Evolutionary conservation across 2,888 invertebrate genomes (phyloP).

Genomic region (Habrosyne pyritoides): DNA sequence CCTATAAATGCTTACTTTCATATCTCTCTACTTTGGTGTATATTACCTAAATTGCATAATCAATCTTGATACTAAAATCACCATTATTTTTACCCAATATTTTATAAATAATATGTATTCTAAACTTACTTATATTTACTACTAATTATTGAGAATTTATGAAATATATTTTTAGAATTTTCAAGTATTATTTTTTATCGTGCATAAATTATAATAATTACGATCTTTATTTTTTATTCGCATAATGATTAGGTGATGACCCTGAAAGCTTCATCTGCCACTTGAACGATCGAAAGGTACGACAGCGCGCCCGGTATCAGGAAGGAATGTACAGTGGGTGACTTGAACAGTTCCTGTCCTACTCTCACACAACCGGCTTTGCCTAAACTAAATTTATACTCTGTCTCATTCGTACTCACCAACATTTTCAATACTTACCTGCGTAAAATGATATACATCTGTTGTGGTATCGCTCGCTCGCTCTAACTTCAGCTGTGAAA

Average conservation of each 20-base stretch:
- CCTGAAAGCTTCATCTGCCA: conserved; percentile 83
- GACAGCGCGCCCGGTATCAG: conserved; percentile 79
- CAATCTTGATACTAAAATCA: no score
- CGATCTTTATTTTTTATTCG: conserved; percentile 21
- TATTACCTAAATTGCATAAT: no score
- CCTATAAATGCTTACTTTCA: background rate
- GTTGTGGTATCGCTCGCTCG: conserved; percentile 71
- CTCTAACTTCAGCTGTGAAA: conserved; percentile 54
- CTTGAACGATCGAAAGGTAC: conserved; percentile 84
- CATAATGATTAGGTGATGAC: conserved; percentile 64
- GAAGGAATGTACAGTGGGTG: conserved; percentile 83
- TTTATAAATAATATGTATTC: no score
- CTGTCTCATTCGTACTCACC: conserved; percentile 76
- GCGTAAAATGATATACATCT: conserved; percentile 83
- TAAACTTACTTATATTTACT: no score
- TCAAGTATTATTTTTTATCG: background rate
- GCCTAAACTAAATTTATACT: conserved; percentile 74
- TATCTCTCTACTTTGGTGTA: background rate
- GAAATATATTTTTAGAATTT: background rate
- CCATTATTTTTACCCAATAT: no score
- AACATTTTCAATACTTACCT: conserved; percentile 83
- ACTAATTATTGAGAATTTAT: no score
- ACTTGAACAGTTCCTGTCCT: conserved; percentile 80
- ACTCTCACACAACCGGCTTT: conserved; percentile 74
- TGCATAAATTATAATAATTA: background rate